Percentiles rank a stretch among this genome's conserved stretches.
These are phyloP conservation scores for Pammene fasciana DNA, from an alignment of 2,888 invertebrate genomes.

Conservation along the genomic window DNA sequence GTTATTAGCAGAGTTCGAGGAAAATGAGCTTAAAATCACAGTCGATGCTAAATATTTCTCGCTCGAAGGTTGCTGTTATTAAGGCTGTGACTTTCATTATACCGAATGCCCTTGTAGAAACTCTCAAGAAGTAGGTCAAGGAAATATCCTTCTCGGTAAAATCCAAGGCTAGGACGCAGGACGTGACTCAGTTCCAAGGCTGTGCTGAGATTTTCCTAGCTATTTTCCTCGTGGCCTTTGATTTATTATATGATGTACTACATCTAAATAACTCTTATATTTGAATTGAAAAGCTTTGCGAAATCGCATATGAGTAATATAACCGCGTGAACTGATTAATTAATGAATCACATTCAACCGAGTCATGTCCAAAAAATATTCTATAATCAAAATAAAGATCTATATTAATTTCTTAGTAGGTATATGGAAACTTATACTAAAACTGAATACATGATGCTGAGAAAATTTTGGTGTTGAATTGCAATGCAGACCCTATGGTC, in stretches of 20 bases:
- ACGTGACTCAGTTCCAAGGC: slow-evolving; percentile 47
- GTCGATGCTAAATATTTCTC: slow-evolving; percentile 24
- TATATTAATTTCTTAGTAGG: too few relatives aligned
- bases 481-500: too few relatives aligned
- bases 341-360: too few relatives aligned
- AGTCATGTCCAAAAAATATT: too few relatives aligned
- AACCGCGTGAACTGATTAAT: too few relatives aligned
- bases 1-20: neutral
- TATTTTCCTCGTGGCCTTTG: slow-evolving; percentile 51
- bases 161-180: slow-evolving; percentile 46
- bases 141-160: slow-evolving; percentile 54
- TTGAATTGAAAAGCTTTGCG: too few relatives aligned
- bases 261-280: too few relatives aligned
- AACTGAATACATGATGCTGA: too few relatives aligned
- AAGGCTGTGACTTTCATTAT: slow-evolving; percentile 26
- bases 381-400: too few relatives aligned
- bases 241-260: slow-evolving; percentile 7
- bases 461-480: too few relatives aligned
- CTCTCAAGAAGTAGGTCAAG: slow-evolving; percentile 56
- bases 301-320: too few relatives aligned
- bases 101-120: slow-evolving; percentile 34
- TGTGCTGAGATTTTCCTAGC: slow-evolving; percentile 43
- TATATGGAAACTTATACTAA: too few relatives aligned
- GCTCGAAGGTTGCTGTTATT: slow-evolving; percentile 29
- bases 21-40: slow-evolving; percentile 12